These are phyloP conservation scores for Channa argus DNA, from an alignment of 2,113 vertebrate genomes.

Conservation along the genomic window DNA sequence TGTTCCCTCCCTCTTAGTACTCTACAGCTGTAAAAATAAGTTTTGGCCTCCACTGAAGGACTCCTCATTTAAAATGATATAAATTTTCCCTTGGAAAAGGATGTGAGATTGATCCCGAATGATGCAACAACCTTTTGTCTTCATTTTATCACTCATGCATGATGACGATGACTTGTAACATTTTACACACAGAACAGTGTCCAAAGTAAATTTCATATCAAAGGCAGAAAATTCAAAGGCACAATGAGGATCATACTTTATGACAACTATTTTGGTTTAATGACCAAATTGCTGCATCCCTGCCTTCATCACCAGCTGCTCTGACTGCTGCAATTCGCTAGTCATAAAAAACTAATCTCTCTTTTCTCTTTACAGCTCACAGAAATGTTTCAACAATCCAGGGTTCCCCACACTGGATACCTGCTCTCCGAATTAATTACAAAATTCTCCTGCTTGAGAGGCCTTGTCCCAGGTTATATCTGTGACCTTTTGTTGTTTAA, in stretches of 20 bases:
- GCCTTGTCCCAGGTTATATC: not conserved
- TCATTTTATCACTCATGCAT: not conserved
- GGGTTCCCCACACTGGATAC: too few species aligned
- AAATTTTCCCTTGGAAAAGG: conserved; percentile 34
- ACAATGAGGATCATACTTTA: too few species aligned
- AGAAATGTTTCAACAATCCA: too few species aligned
- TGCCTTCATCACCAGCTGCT: too few species aligned
- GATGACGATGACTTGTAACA: not conserved
- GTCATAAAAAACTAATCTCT: too few species aligned
- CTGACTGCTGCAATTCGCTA: too few species aligned
- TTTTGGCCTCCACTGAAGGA: conserved; percentile 44
- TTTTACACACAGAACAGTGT: conserved; percentile 6
- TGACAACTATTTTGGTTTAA: too few species aligned
- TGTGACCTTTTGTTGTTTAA: conserved; percentile 3
- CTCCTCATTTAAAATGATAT: conserved; percentile 54
- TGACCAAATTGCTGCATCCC: too few species aligned
- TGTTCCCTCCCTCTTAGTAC: conserved; percentile 5
- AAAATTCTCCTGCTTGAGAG: too few species aligned
- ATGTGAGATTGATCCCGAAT: conserved; percentile 33
- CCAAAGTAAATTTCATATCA: not conserved
- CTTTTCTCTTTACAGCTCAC: not conserved
- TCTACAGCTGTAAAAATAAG: conserved; percentile 77
- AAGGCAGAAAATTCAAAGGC: not conserved
- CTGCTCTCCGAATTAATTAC: too few species aligned
- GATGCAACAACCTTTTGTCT: not conserved